Evolutionary conservation across 1,140 invertebrate species (phyloP), one percentile per base, ranked within the genome.

Genomic region (Anagrus nilaparvatae): DNA sequence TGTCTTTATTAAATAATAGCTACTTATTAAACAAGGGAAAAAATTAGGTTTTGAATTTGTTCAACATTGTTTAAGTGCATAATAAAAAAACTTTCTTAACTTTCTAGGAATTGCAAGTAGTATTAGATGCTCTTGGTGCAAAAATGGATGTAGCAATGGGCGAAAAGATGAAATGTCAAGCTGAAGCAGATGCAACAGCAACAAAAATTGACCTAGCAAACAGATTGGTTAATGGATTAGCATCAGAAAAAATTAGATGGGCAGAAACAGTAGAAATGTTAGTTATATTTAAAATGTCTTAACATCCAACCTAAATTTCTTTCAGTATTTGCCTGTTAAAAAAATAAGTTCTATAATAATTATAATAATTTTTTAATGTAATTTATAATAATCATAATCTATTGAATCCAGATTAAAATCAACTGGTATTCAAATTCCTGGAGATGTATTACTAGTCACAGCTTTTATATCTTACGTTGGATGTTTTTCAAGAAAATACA

Each of bases 391-490:
- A 18, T 9, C 16, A 16, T 37, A 43, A 23, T 28, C 13, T 2
- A 40, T 51, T 45, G n/a, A n/a, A n/a, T 21, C 24, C 58, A 76
- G 67, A 43, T 64, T 70, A 47, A 70, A 71, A 51, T 58, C 54
- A 54, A 72, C 79, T 52, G 80, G 77, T 49, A 71, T 78, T 28
- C 92, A 85, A 46, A 68, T 95, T 25, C 87, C 91, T 1, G 92
- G 92, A 3, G 91, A 97, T 56, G 80, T 94, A 23, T 65, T 96
- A 1, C 60, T 95, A 3, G 79, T 89, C 5, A 85, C 90, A 5
- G 88, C 91, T n/a, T 97, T 96, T 65, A 84, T 96, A 32, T 96
- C 92, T 0, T 97, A 97, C 58, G 82, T 94, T 6, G 93, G 93
- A 3, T 92, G 87, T 49, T 97, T 97, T 59, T 90, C 85, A 5